Conservation (phyloP, 2,888 invertebrate species). For the Oscheius sp. region DNA sequence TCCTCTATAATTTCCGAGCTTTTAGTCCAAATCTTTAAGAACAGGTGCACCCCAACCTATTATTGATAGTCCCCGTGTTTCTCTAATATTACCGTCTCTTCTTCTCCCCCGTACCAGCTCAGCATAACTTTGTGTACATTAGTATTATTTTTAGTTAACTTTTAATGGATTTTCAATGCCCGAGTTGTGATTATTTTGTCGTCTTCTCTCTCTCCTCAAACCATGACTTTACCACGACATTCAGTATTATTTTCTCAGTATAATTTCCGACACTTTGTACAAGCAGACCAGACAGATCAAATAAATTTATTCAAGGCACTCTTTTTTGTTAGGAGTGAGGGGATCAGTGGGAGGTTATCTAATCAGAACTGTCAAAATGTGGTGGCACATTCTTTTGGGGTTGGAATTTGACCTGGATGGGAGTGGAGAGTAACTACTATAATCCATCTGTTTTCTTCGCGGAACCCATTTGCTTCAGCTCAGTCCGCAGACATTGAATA, state of each 20-base stretch:
- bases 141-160: neutral
- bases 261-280: slow-evolving; percentile 7
- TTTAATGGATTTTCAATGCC: neutral
- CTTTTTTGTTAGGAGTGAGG: too few species aligned
- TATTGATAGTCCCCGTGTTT: neutral
- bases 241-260: slow-evolving; percentile 21
- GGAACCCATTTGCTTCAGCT: too few species aligned
- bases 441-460: too few species aligned
- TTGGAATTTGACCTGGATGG: too few species aligned
- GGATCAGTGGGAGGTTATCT: too few species aligned
- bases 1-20: neutral
- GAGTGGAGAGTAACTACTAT: too few species aligned
- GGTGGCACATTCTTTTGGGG: too few species aligned
- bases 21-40: neutral
- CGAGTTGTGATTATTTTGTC: slow-evolving; percentile 5
- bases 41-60: neutral
- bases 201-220: neutral
- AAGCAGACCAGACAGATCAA: slow-evolving; percentile 21
- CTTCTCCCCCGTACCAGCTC: neutral
- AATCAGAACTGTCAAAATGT: too few species aligned
- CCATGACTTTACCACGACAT: slow-evolving; percentile 3
- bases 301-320: slow-evolving; percentile 14
- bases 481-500: too few species aligned
- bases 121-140: neutral
- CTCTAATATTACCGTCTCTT: neutral